Percentiles rank a stretch among this genome's conserved stretches.
These are phyloP conservation scores for Leptocoma aspasia DNA, from an alignment of 2,113 vertebrate species.

Conservation along the genomic window DNA sequence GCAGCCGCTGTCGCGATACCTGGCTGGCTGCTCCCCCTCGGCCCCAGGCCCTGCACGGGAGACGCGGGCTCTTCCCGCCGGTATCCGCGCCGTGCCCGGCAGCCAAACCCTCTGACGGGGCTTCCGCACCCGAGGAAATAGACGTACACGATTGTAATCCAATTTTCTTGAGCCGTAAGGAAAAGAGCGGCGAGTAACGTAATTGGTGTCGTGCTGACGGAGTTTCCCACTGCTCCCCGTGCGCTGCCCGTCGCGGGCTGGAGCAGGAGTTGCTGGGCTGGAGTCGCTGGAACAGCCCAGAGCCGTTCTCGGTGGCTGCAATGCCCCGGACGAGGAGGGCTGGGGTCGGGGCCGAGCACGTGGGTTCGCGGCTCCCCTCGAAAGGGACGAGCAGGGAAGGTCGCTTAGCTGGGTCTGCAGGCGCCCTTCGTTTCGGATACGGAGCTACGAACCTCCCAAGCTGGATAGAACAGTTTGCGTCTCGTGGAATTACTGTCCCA, in stretches of 20 bases:
- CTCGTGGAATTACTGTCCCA: background rate
- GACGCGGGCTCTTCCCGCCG: background rate
- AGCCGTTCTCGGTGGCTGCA: fast-evolving
- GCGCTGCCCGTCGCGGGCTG: background rate
- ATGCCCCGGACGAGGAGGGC: background rate
- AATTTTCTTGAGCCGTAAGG: background rate
- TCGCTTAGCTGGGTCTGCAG: background rate
- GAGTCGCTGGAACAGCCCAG: fast-evolving
- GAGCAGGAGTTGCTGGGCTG: background rate
- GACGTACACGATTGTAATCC: background rate
- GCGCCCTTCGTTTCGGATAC: background rate
- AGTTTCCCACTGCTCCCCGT: fast-evolving
- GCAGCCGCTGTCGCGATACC: background rate
- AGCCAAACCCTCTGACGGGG: background rate
- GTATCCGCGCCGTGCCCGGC: background rate
- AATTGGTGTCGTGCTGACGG: background rate
- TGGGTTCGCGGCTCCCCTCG: background rate
- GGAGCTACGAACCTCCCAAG: background rate
- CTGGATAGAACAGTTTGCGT: background rate
- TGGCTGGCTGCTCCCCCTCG: background rate
- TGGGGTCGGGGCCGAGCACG: background rate
- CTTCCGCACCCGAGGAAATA: fast-evolving
- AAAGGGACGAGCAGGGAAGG: background rate
- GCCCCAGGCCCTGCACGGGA: background rate
- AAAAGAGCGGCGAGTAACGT: background rate